Conservation (phyloP, 2,888 invertebrate genomes). For the Parnassius orleans region DNA sequence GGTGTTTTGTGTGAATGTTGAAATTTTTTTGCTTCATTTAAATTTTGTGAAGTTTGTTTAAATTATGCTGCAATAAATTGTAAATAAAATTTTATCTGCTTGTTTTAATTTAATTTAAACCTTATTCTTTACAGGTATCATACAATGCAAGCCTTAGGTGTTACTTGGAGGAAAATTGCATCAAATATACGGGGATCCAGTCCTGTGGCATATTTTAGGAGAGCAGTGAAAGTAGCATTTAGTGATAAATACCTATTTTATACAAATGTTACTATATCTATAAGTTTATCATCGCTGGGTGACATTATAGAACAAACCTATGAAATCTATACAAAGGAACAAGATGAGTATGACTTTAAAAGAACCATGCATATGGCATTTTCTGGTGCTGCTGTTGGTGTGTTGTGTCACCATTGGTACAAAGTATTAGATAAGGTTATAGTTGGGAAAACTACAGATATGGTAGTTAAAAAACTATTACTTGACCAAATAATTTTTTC, state of each 20-base stretch:
- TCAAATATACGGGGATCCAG: slow-evolving; percentile 45
- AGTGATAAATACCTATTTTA: slow-evolving; percentile 86
- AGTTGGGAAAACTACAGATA: slow-evolving; percentile 85
- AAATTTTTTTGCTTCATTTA: neutral
- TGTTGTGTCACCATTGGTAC: slow-evolving; percentile 95
- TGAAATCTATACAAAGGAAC: slow-evolving; percentile 84
- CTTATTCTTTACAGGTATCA: slow-evolving; percentile 45
- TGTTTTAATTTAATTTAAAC: neutral
- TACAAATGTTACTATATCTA: slow-evolving; percentile 91
- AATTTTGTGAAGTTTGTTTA: neutral
- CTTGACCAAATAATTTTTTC: slow-evolving; percentile 94
- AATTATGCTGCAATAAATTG: neutral
- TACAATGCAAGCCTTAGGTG: slow-evolving; percentile 54
- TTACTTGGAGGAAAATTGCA: slow-evolving; percentile 59
- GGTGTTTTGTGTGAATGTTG: neutral
- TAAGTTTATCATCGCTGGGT: slow-evolving; percentile 88
- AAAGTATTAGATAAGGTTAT: slow-evolving; percentile 87
- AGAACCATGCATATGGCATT: slow-evolving; percentile 90
- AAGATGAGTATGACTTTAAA: slow-evolving; percentile 80
- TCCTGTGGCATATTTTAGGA: slow-evolving; percentile 44
- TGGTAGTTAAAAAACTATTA: slow-evolving; percentile 89
- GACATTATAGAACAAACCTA: slow-evolving; percentile 92
- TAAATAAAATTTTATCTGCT: neutral
- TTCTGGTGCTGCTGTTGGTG: slow-evolving; percentile 89
- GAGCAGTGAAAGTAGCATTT: slow-evolving; percentile 73